These are phyloP conservation scores for Coptodon bakossiorum DNA, from an alignment of 2,113 vertebrate genomes.

Conservation along the genomic window DNA sequence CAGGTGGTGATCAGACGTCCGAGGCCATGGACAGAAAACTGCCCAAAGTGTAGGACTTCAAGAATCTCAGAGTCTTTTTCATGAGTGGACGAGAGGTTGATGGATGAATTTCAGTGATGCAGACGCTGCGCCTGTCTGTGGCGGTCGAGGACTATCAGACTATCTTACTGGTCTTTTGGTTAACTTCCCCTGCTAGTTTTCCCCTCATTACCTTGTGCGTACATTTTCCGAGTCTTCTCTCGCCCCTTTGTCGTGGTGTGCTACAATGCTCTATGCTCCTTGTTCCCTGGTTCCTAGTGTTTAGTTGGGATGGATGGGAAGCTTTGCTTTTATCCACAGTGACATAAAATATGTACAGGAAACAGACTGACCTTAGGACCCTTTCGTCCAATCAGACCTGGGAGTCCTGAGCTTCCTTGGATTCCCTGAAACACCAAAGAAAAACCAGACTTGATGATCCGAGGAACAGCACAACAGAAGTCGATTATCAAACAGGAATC, in stretches of 20 bases:
- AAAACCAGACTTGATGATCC: neutral
- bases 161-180: neutral
- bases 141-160: neutral
- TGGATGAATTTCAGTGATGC: neutral
- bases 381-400: constrained; percentile 64
- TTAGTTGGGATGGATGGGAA: neutral
- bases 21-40: neutral
- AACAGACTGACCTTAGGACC: constrained; percentile 56
- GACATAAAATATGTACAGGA: neutral
- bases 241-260: neutral
- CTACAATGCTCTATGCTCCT: neutral
- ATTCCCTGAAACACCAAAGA: constrained; percentile 38
- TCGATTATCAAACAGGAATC: neutral
- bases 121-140: too few relatives aligned
- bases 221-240: rapidly evolving
- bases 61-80: neutral
- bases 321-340: neutral
- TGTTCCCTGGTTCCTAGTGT: neutral
- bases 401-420: constrained; percentile 53
- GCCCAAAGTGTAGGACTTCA: neutral
- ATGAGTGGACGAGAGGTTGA: neutral
- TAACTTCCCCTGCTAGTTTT: neutral
- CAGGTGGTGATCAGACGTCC: neutral
- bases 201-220: neutral
- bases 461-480: neutral